A percentile compares a stretch with the other conserved stretches of the same genome.
These are phyloP conservation scores for Cylindroiulus punctatus DNA, from an alignment of 2,888 invertebrate species.

Conservation along the genomic window DNA sequence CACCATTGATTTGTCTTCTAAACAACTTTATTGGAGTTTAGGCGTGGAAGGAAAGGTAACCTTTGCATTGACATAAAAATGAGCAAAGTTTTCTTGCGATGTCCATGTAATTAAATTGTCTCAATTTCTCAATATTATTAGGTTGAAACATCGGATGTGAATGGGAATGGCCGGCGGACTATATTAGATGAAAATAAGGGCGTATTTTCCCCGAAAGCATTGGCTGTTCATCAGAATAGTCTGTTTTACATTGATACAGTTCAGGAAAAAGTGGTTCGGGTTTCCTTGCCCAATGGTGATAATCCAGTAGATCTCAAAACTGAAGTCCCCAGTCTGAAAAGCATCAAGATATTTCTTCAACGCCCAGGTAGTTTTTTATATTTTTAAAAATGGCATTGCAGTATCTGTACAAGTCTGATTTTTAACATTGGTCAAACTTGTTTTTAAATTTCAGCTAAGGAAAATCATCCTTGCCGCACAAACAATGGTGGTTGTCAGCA, in stretches of 20 bases:
- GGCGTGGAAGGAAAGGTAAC: slow-evolving; percentile 66
- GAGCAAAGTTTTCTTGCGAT: background rate
- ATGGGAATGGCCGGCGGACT: slow-evolving; percentile 76
- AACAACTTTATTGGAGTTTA: slow-evolving; percentile 86
- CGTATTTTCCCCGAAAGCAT: slow-evolving; percentile 80
- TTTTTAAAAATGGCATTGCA: background rate
- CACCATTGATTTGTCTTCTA: slow-evolving; percentile 79
- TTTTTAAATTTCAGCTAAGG: slow-evolving; percentile 51
- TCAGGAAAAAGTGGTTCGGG: slow-evolving; percentile 87
- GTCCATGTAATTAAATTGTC: background rate
- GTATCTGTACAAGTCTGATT: background rate
- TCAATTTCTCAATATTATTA: background rate
- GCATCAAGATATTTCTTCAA: slow-evolving; percentile 88
- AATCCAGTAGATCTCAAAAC: slow-evolving; percentile 87
- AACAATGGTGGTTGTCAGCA: slow-evolving; percentile 95
- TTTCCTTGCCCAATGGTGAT: slow-evolving; percentile 82
- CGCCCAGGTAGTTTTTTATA: slow-evolving; percentile 69
- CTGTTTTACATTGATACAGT: slow-evolving; percentile 88
- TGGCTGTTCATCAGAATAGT: slow-evolving; percentile 82
- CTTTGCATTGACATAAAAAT: background rate
- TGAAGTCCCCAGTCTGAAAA: slow-evolving; percentile 76
- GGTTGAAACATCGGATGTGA: slow-evolving; percentile 64
- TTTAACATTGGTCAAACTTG: background rate
- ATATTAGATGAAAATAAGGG: slow-evolving; percentile 75
- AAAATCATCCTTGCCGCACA: slow-evolving; percentile 83